Percentiles rank a stretch among this genome's conserved stretches.
These are phyloP conservation scores for Apogon talboti DNA, from an alignment of 2,797 vertebrate species.

Conservation along the genomic window DNA sequence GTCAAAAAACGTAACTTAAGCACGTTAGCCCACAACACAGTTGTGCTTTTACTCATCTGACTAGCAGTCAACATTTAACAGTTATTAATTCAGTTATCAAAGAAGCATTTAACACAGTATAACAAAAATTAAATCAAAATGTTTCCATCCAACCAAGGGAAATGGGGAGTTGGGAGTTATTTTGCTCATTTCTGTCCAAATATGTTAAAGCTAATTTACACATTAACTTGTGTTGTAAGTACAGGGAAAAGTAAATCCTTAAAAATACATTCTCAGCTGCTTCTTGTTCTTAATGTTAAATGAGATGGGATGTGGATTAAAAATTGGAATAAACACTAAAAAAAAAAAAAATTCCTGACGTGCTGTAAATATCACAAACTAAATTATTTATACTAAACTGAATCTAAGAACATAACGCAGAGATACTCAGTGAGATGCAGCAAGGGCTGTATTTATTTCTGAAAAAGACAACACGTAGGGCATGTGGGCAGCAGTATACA, in stretches of 20 bases:
- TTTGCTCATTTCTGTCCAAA: too few relatives aligned
- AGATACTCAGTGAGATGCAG: constrained; percentile 2
- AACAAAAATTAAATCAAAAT: background rate
- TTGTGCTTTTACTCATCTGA: too few relatives aligned
- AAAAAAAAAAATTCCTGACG: background rate
- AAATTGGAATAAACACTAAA: background rate
- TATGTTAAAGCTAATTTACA: too few relatives aligned
- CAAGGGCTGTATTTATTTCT: background rate
- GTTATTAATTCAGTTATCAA: too few relatives aligned
- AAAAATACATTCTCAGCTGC: too few relatives aligned
- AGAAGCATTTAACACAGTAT: too few relatives aligned
- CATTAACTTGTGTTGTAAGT: too few relatives aligned
- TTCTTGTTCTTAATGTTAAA: background rate
- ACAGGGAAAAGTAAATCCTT: too few relatives aligned
- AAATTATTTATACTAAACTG: background rate
- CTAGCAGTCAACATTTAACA: too few relatives aligned
- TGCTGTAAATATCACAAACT: background rate
- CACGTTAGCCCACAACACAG: background rate
- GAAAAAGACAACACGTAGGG: constrained; percentile 7
- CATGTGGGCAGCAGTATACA: background rate
- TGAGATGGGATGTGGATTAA: background rate
- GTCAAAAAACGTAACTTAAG: constrained; percentile 2
- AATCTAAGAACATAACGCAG: constrained; percentile 17
- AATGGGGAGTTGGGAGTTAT: too few relatives aligned
- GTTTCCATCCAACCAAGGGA: background rate